A percentile compares a stretch with the other conserved stretches of the same genome.
phyloP scores from a whole-genome alignment of 2,797 vertebrate species.

The Argyrosomus regius region DNA sequence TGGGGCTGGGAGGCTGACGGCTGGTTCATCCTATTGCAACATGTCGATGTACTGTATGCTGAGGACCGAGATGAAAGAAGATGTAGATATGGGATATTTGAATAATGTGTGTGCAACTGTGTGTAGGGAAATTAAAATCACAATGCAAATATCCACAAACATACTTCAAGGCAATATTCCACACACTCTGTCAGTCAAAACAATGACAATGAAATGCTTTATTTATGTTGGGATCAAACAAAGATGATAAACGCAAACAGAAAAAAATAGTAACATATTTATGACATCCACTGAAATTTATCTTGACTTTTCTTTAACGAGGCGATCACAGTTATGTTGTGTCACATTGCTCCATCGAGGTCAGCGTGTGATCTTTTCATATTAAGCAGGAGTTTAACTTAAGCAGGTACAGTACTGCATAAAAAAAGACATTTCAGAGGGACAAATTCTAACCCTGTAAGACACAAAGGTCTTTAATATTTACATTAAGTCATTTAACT shows the following conservation, averaged over 20 bases:
- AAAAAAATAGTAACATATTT: not conserved
- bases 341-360: not conserved
- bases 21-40: not conserved
- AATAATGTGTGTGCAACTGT: slow-evolving; percentile 32
- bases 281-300: not conserved
- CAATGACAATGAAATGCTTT: not conserved
- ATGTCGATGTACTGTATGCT: not conserved
- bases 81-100: slow-evolving; percentile 39
- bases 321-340: not conserved
- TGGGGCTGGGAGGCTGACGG: slow-evolving; percentile 28
- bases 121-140: slow-evolving; percentile 47
- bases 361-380: not conserved
- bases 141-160: slow-evolving; percentile 49
- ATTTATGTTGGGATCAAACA: not conserved
- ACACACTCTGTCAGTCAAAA: not conserved
- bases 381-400: not conserved
- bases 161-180: slow-evolving; percentile 7
- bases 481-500: no score
- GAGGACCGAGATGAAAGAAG: slow-evolving; percentile 18
- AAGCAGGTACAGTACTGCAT: not conserved
- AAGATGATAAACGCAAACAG: not conserved
- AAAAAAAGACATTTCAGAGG: not conserved
- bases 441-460: not conserved
- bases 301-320: not conserved
- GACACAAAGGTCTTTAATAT: no score